These are phyloP conservation scores for Halichoerus grypus DNA, from an alignment of 2,113 vertebrate genomes.

Conservation along the genomic window DNA sequence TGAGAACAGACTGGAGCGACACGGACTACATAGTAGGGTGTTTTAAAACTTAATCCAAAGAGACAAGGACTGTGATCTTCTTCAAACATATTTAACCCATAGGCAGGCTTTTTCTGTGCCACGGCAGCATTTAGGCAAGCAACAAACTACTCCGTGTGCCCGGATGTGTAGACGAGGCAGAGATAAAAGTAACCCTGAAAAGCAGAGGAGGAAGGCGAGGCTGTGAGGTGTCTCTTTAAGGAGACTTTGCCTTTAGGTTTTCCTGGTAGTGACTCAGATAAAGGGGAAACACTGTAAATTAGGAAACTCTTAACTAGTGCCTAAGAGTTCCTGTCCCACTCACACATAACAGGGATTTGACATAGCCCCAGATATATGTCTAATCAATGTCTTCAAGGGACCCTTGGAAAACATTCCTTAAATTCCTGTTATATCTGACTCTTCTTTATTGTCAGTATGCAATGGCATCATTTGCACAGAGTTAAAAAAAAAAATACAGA, in stretches of 20 bases:
- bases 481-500: background rate
- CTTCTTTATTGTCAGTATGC: background rate
- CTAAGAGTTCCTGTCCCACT: background rate
- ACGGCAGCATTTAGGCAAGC: rapidly evolving
- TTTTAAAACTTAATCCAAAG: rapidly evolving
- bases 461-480: background rate
- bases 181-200: rapidly evolving
- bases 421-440: background rate
- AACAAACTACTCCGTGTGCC: rapidly evolving
- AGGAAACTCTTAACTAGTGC: background rate
- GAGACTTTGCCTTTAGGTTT: background rate
- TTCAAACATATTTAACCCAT: background rate
- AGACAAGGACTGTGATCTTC: rapidly evolving
- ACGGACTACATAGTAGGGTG: rapidly evolving
- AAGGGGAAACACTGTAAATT: background rate
- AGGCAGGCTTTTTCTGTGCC: rapidly evolving
- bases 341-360: background rate
- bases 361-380: too few relatives aligned
- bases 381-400: background rate
- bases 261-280: background rate
- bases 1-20: rapidly evolving
- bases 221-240: too few relatives aligned
- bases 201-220: background rate
- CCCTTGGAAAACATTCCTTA: background rate
- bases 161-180: rapidly evolving